These are phyloP conservation scores for Drosophila mayaguana DNA, from an alignment of 2,888 invertebrate species.

Conservation along the genomic window DNA sequence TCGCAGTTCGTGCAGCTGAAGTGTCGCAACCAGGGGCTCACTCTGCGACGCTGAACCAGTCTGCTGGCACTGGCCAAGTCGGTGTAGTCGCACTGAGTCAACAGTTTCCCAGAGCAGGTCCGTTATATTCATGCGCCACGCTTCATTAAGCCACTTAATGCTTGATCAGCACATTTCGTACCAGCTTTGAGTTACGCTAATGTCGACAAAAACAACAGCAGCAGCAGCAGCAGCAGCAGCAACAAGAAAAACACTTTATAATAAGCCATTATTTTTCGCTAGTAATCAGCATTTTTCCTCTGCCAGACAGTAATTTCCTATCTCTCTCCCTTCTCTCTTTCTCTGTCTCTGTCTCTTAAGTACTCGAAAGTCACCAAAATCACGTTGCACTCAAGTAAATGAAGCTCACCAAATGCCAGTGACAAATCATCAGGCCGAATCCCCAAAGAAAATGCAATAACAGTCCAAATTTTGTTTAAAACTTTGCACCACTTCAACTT, in stretches of 20 bases:
- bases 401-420: slow-evolving; percentile 51
- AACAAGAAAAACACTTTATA: slow-evolving; percentile 14
- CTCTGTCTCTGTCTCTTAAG: background rate
- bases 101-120: slow-evolving; percentile 53
- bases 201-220: slow-evolving; percentile 25
- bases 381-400: slow-evolving; percentile 46
- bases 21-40: slow-evolving; percentile 40
- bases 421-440: slow-evolving; percentile 36
- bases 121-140: slow-evolving; percentile 71
- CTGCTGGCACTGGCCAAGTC: slow-evolving; percentile 3
- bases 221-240: slow-evolving; percentile 8
- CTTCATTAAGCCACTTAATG: slow-evolving; percentile 71
- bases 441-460: slow-evolving; percentile 4
- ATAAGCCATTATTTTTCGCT: slow-evolving; percentile 38
- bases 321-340: background rate
- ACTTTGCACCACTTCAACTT: slow-evolving; percentile 27
- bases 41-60: background rate
- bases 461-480: slow-evolving; percentile 14
- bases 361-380: slow-evolving; percentile 56
- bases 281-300: slow-evolving; percentile 59
- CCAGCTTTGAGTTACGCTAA: slow-evolving; percentile 63
- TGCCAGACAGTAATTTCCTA: slow-evolving; percentile 29
- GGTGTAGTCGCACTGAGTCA: slow-evolving; percentile 35
- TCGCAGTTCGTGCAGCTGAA: slow-evolving; percentile 44
- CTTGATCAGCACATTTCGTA: slow-evolving; percentile 67